Base-by-base conservation (phyloP, 2,888 invertebrate genomes). In the Agonopterix arenella region DNA sequence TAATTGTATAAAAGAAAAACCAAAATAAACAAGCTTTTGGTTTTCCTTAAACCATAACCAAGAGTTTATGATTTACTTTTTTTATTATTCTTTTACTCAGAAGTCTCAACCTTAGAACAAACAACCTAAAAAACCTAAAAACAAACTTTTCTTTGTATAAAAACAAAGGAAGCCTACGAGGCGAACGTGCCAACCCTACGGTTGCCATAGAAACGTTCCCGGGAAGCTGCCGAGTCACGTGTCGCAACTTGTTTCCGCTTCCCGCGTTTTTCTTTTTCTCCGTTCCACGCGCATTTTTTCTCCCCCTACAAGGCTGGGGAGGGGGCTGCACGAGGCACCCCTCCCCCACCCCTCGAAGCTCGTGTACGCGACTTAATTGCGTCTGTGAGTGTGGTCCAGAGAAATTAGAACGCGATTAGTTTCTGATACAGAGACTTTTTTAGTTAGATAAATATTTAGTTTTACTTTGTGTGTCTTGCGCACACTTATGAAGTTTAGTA, bases 311-410 rank as follows among this genome's bases (percentile, higher is more conserved):
- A 50, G 46, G 57, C 50, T n/a, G 62, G 64, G 66, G 64, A 61
- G 62, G 53, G 61, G 62, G 66, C 41, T 47, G 28, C 47, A 49
- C 38, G 41, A 45, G 28, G 36, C 47, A 40, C 56, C 56, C 44
- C 45, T 54, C 50, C 57, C 49, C 52, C 60, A 54, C 73, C 75
- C 77, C 73, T 74, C 62, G 72, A 70, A 71, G 75, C 82, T 79
- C 82, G 84, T 84, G 84, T 84, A 83, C 83, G 84, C 75, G 80
- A 83, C 89, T 89, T 89, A 88, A 89, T 88, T 88, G 88, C 86
- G 88, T 83, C 88, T 88, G 89, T 88, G 88, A 85, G 88, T 85
- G 88, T 88, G 88, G 88, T 85, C 83, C 85, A 80, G 80, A 85
- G 84, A 88, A 88, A 86, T 88, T 85, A 88, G 86, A 84, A 73